phyloP scores from a whole-genome alignment of 2,797 vertebrate species.

The Prionace glauca region DNA sequence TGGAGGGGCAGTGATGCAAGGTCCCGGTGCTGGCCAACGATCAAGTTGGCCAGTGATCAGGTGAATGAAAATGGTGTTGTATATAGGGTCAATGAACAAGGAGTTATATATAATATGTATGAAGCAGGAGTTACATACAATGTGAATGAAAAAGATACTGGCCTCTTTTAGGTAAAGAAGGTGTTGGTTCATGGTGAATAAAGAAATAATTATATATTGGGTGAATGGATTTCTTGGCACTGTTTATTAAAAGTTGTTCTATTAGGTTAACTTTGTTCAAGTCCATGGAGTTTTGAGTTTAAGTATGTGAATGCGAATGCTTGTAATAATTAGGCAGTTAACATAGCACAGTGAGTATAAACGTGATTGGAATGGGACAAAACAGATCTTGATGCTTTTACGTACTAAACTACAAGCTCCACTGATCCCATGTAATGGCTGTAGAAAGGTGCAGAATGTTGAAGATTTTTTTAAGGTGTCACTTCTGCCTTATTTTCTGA shows the following conservation, averaged over 20 bases:
- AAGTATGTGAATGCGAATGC: neutral
- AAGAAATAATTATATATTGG: no score
- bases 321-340: neutral
- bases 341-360: neutral
- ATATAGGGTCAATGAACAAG: no score
- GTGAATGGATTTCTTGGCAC: neutral
- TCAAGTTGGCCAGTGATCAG: no score
- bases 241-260: neutral
- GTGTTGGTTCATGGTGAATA: no score
- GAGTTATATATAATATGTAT: no score
- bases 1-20: no score
- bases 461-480: neutral
- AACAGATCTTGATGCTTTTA: neutral
- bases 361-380: neutral
- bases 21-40: no score
- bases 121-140: no score
- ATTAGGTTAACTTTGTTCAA: neutral
- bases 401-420: neutral
- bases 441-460: neutral
- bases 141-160: no score
- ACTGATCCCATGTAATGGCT: neutral
- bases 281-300: neutral
- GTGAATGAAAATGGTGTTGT: no score
- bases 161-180: no score
- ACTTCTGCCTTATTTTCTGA: neutral